Percentiles rank a stretch among this genome's conserved stretches.
phyloP scores from a whole-genome alignment of 2,113 vertebrate genomes.

The Motacilla alba region DNA sequence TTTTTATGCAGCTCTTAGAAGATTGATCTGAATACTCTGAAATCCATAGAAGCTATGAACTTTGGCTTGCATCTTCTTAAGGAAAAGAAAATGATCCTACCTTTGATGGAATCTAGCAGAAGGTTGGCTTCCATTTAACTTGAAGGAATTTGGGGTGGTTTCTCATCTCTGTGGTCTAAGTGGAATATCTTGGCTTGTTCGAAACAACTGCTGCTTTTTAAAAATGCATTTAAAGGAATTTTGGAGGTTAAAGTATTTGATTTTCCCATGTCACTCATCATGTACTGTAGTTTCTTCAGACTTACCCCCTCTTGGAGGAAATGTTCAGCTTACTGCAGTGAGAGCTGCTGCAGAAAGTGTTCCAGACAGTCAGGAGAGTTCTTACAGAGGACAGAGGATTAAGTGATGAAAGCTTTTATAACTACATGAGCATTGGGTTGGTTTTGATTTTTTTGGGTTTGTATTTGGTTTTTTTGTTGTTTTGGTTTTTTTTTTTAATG shows the following conservation, averaged over 20 bases:
- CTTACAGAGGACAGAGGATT: slow-evolving; percentile 24
- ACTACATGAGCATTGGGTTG: not conserved
- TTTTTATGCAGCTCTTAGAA: not conserved
- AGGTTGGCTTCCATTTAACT: not conserved
- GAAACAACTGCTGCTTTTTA: not conserved
- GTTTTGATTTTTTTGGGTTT: not conserved
- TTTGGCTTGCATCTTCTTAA: not conserved
- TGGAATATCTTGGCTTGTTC: not conserved
- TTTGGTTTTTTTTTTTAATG: not conserved
- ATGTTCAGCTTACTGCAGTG: not conserved
- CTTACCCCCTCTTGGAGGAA: slow-evolving; percentile 33
- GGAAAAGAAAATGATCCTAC: not conserved
- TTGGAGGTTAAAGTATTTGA: not conserved
- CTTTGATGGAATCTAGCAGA: not conserved
- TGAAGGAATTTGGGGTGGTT: not conserved
- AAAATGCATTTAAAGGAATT: not conserved
- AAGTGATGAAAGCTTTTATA: slow-evolving; percentile 22
- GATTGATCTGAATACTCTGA: not conserved
- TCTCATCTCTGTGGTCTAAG: not conserved
- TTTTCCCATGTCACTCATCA: not conserved
- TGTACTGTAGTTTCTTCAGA: not conserved
- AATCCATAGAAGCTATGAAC: not conserved
- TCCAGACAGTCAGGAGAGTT: slow-evolving; percentile 8
- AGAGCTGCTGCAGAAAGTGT: not conserved
- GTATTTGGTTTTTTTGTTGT: not conserved